Conservation (phyloP, 2,797 vertebrate genomes). For the Notoglanidium macrostoma region DNA sequence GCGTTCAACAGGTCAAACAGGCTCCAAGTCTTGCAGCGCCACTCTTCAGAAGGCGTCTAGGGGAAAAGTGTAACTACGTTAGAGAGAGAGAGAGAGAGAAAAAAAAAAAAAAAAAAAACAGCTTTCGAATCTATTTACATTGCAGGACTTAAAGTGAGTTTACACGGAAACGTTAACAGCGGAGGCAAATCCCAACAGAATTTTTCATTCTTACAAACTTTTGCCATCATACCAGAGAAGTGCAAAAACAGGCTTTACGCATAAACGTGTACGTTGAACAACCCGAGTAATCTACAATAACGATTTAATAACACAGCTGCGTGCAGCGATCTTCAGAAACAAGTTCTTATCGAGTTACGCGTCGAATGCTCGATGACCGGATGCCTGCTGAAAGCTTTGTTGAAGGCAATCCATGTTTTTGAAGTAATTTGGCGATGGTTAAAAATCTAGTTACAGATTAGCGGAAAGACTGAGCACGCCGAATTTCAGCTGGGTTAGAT, state of each 20-base stretch:
- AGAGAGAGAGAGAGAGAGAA: no score
- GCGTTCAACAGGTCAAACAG: conserved; percentile 13
- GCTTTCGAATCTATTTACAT: background rate
- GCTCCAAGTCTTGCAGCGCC: background rate
- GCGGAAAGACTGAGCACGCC: background rate
- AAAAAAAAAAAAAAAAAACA: no score
- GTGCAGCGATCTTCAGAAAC: background rate
- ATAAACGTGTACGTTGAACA: background rate
- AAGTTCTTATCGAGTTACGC: background rate
- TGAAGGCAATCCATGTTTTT: background rate
- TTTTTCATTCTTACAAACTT: background rate
- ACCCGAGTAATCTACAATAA: background rate
- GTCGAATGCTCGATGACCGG: background rate
- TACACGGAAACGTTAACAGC: background rate
- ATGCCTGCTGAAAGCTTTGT: background rate
- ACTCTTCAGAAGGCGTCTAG: conserved; percentile 48
- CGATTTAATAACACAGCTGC: background rate
- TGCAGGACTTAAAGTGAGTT: background rate
- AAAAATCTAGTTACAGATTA: background rate
- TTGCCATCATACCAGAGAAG: background rate
- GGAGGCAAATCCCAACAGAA: background rate
- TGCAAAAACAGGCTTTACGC: background rate
- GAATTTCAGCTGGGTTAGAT: no score
- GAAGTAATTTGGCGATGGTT: background rate
- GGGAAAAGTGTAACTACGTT: background rate